Base-by-base conservation (phyloP, 1,140 invertebrate species). In the Eueides isabella region DNA sequence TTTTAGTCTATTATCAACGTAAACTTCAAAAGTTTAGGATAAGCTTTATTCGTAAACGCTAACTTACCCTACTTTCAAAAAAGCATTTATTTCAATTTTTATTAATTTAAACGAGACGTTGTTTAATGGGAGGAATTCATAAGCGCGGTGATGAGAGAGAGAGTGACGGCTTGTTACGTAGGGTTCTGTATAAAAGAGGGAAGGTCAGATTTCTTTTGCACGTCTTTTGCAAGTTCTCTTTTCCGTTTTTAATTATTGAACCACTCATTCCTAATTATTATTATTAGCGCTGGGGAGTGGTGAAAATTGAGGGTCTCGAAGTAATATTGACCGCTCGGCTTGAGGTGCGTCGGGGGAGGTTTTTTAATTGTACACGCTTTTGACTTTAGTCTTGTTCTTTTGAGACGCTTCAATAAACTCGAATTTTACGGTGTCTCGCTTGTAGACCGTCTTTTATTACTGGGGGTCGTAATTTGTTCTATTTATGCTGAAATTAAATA, bases 201-300 rank as follows among this genome's bases (percentile, higher is more conserved):
- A 16, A 85, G 81, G 74, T 67, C 66, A 66, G 71, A 62, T 65
- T 89, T 88, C 85, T 82, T 92, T 89, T 84, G 78, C 74, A 68
- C 83, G 87, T 87, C 85, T 92, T 91, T 92, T 90, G 85, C 84
- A 82, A 83, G 85, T 86, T 88, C 90, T 91, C 89, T 92, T 92
- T 92, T 93, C 93, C 93, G 92, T 94, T 94, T 94, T 94, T 94
- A 94, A 94, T 94, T 94, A 94, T 93, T 90, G 92, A 93, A 93
- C 92, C 93, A 94, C 93, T 94, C 93, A 94, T 94, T 93, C 87
- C 92, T 93, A 94, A 94, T 94, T 94, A 94, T 94, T 93, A 92
- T 93, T 93, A 94, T 93, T 93, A 94, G 92, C 88, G 87, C 81
- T 81, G 82, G 91, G 91, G 91, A 91, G 88, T 90, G 89, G 91